These are phyloP conservation scores for Drosophila neoperkinsi DNA, from an alignment of 2,888 invertebrate genomes.

Conservation along the genomic window DNA sequence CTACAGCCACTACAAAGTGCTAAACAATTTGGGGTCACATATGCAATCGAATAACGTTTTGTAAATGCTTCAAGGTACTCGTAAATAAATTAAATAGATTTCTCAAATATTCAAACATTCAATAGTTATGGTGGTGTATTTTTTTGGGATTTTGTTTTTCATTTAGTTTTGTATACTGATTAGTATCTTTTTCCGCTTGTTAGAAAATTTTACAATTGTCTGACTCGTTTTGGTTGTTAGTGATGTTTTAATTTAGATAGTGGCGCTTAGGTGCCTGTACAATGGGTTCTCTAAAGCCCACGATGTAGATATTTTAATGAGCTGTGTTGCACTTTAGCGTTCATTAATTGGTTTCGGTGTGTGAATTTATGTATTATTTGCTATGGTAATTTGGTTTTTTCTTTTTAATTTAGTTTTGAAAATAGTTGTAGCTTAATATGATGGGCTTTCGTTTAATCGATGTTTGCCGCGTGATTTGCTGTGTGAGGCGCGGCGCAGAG, in stretches of 20 bases:
- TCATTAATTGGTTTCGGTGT: slow-evolving; percentile 6
- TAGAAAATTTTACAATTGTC: slow-evolving; percentile 22
- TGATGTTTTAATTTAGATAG: slow-evolving; percentile 28
- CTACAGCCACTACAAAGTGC: slow-evolving; percentile 46
- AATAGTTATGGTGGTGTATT: slow-evolving; percentile 44
- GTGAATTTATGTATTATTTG: slow-evolving; percentile 28
- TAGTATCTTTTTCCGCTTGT: slow-evolving; percentile 5
- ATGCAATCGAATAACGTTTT: slow-evolving; percentile 43
- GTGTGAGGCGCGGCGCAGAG: slow-evolving; percentile 85
- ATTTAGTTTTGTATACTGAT: slow-evolving; percentile 18
- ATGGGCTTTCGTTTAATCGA: slow-evolving; percentile 85
- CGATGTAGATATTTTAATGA: slow-evolving; percentile 25
- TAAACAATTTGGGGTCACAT: slow-evolving; percentile 28
- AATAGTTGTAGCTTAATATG: slow-evolving; percentile 76
- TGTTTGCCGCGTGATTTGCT: slow-evolving; percentile 85
- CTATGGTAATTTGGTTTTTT: slow-evolving; percentile 23
- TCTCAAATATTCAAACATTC: slow-evolving; percentile 42
- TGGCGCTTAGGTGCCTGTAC: slow-evolving; percentile 36
- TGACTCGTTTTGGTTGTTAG: slow-evolving; percentile 18
- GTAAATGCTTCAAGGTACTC: slow-evolving; percentile 70
- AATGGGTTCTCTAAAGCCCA: slow-evolving; percentile 18
- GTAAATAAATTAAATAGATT: slow-evolving; percentile 51
- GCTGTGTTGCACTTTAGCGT: slow-evolving; percentile 12
- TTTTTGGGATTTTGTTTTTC: slow-evolving; percentile 9
- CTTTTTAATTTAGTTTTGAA: slow-evolving; percentile 25